Base-by-base conservation (phyloP, 1,140 invertebrate species). In the Nephotettix cincticeps region DNA sequence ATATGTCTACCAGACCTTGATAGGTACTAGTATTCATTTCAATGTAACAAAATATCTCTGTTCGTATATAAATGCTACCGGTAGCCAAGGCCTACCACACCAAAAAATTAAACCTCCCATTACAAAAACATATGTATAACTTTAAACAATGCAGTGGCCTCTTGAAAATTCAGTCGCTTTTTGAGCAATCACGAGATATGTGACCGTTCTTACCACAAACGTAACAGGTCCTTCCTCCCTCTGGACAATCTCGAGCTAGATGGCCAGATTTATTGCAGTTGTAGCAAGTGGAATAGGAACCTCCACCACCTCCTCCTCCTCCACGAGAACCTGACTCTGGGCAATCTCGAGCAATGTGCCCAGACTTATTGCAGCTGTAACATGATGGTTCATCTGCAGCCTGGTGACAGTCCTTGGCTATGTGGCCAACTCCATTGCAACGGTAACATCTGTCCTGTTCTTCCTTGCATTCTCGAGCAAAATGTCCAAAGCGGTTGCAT, bases 401-500 rank as follows among this genome's bases (percentile, higher is more conserved):
- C 83, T 92, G 89, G 76, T 90, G 89, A 82, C 94, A 96, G 81
- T 95, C 93, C 82, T 92, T 92, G 70, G 94, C 93, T 84, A 95
- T 94, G 82, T 96, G 93, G 71, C 93, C 93, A 77, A 91, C 90
- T 70, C 89, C 89, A 79, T 89, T 91, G 84, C 91, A 93, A 75
- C 92, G 90, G 81, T 95, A 95, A 84, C 93, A 95, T 74, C 91
- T 86, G 79, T 93, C 81, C 70, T 80, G 89, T 76, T 91, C 90
- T 81, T 94, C 92, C 79, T 93, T 93, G 85, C 94, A 97, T 76
- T 96, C 93, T 73, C 94, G 89, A 75, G 94, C 94, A 81, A 96
- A 96, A 82, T 97, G 94, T 56, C 95, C 95, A 79, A 91, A 90
- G 81, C 93, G 88, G 83, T 97, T 97, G 84, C 95, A 98, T 84